These are phyloP conservation scores for Apis dorsata DNA, from an alignment of 1,140 invertebrate genomes.

Conservation along the genomic window DNA sequence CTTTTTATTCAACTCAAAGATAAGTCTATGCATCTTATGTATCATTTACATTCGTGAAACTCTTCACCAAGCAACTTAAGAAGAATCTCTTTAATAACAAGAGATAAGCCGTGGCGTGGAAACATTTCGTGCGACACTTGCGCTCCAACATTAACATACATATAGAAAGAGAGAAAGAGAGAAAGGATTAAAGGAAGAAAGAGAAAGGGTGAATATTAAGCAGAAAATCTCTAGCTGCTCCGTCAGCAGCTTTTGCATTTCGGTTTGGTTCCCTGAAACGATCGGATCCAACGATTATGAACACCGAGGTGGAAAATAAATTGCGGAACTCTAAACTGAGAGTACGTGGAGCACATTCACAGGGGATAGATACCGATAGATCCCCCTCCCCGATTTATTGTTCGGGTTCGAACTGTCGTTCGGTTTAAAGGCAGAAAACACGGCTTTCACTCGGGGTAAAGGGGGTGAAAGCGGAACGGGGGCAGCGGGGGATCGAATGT, in stretches of 20 bases:
- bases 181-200: not conserved
- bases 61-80: not conserved
- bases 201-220: not conserved
- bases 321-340: not conserved
- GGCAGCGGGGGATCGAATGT: not conserved
- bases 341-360: not conserved
- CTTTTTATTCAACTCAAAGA: too few species aligned
- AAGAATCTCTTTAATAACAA: not conserved
- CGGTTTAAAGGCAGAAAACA: constrained; percentile 41
- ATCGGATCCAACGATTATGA: constrained; percentile 8
- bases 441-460: constrained; percentile 36
- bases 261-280: not conserved
- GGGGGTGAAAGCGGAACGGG: constrained; percentile 23
- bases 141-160: not conserved
- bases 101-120: not conserved
- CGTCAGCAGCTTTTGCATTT: constrained; percentile 10
- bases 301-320: constrained; percentile 6
- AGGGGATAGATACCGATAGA: constrained; percentile 15
- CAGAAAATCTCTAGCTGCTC: not conserved
- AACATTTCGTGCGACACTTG: not conserved
- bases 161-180: too few species aligned
- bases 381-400: constrained; percentile 19
- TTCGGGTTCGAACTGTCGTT: constrained; percentile 7
- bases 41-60: not conserved
- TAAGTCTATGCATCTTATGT: not conserved